Evolutionary conservation across 2,888 invertebrate genomes (phyloP).

Genomic region (Diplazon laetatorius): DNA sequence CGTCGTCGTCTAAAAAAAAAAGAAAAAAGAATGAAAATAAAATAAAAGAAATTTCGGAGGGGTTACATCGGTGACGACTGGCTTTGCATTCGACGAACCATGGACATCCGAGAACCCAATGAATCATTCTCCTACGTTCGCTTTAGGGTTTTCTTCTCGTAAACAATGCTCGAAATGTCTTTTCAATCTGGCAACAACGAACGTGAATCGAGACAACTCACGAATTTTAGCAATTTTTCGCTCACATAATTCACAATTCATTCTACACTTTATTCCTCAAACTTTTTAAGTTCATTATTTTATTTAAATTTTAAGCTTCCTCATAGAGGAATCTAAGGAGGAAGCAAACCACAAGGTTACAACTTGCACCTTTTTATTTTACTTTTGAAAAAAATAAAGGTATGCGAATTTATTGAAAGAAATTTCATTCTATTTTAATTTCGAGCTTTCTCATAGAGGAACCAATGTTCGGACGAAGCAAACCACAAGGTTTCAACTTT

Average conservation of each 20-base stretch:
- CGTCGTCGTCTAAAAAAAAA: too few relatives aligned
- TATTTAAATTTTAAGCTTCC: too few relatives aligned
- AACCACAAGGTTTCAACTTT: too few relatives aligned
- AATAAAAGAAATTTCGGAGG: slow-evolving; percentile 46
- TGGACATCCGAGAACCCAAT: slow-evolving; percentile 42
- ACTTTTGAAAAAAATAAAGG: too few relatives aligned
- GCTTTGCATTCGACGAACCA: slow-evolving; percentile 47
- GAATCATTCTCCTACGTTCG: slow-evolving; percentile 24
- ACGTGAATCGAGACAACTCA: neutral
- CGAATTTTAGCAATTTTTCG: slow-evolving; percentile 1
- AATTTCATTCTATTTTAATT: too few relatives aligned
- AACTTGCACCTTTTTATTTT: too few relatives aligned
- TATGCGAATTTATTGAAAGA: too few relatives aligned
- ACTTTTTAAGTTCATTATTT: too few relatives aligned
- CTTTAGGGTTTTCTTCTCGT: slow-evolving; percentile 8
- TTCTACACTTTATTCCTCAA: neutral
- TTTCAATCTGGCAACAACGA: slow-evolving; percentile 7
- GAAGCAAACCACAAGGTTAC: too few relatives aligned
- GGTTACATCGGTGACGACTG: slow-evolving; percentile 46
- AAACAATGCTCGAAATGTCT: neutral
- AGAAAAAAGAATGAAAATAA: slow-evolving; percentile 18
- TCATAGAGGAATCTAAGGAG: too few relatives aligned
- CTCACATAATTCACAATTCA: neutral
- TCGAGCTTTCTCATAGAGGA: too few relatives aligned
- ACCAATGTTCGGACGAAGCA: too few relatives aligned